A percentile compares a stretch with the other conserved stretches of the same genome.
Conservation (phyloP, 2,888 invertebrate genomes). For the Petrolisthes cinctipes region DNA sequence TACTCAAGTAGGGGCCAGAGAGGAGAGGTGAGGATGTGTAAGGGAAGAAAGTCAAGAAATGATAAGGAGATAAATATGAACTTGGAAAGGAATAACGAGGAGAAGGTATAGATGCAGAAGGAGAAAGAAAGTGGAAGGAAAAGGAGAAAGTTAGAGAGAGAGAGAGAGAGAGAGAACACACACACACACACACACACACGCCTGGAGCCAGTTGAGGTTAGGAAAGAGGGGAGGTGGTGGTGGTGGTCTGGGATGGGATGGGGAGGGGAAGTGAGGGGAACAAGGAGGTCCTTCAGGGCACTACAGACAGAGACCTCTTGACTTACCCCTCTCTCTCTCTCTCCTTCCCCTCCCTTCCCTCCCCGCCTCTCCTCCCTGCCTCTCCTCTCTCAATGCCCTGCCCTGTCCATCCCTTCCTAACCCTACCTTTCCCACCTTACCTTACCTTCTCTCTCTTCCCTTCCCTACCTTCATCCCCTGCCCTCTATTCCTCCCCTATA, state of each 20-base stretch:
- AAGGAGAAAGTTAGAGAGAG: background rate
- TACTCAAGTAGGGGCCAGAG: background rate
- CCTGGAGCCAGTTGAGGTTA: background rate
- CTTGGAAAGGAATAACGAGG: background rate
- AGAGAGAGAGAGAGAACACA: background rate
- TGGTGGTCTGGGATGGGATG: background rate
- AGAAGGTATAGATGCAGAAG: background rate
- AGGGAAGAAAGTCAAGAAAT: background rate
- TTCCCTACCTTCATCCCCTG: no score
- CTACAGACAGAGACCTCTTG: conserved; percentile 54
- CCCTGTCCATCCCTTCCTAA: no score
- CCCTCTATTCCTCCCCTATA: no score
- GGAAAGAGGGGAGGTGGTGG: no score
- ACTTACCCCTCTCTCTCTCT: conserved; percentile 26
- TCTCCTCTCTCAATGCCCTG: no score
- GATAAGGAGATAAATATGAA: background rate
- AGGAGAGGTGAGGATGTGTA: background rate
- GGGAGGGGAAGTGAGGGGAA: conserved; percentile 30
- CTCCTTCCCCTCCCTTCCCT: background rate
- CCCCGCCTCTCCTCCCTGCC: no score
- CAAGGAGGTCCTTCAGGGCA: conserved; percentile 54
- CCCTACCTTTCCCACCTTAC: no score
- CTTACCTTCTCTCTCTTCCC: no score
- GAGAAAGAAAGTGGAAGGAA: background rate
- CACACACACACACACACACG: background rate